Conservation (phyloP, 1,140 invertebrate genomes). For the Diachasmimorpha longicaudata region DNA sequence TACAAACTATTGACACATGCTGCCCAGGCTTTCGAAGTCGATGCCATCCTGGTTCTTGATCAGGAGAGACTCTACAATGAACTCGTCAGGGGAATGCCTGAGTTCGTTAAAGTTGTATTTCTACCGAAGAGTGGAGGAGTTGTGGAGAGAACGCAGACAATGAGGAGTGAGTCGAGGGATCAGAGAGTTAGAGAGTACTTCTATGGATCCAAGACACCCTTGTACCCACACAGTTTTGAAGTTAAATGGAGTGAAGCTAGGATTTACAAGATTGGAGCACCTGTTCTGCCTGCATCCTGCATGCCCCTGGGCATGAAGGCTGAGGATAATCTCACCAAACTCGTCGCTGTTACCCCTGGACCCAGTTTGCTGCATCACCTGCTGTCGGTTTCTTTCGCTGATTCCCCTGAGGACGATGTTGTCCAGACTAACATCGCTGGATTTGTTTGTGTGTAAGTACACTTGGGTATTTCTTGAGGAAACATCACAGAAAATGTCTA, state of each 20-base stretch:
- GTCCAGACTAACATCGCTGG: slow-evolving; percentile 89
- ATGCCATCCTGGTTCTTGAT: slow-evolving; percentile 94
- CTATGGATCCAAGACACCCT: slow-evolving; percentile 82
- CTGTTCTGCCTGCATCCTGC: slow-evolving; percentile 89
- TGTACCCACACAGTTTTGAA: slow-evolving; percentile 93
- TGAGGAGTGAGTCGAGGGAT: slow-evolving; percentile 79
- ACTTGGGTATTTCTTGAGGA: slow-evolving; percentile 4
- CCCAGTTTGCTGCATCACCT: slow-evolving; percentile 85
- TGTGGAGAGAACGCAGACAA: slow-evolving; percentile 79
- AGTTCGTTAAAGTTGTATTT: slow-evolving; percentile 91
- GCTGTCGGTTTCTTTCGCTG: slow-evolving; percentile 85
- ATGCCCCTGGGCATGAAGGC: slow-evolving; percentile 95
- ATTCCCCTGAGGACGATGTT: slow-evolving; percentile 77
- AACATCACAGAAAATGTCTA: no score
- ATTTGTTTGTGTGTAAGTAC: slow-evolving; percentile 91
- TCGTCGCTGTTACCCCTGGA: slow-evolving; percentile 81
- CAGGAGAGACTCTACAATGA: slow-evolving; percentile 97
- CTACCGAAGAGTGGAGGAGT: slow-evolving; percentile 97
- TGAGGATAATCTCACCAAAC: slow-evolving; percentile 90
- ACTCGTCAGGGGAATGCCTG: slow-evolving; percentile 89
- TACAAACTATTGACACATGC: slow-evolving; percentile 85
- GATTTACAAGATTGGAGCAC: slow-evolving; percentile 94
- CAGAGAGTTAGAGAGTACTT: slow-evolving; percentile 91
- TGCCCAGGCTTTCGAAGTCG: slow-evolving; percentile 93
- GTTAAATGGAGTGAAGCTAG: slow-evolving; percentile 86